Conservation (phyloP, 2,113 vertebrate species). For the Zosterops borbonicus region DNA sequence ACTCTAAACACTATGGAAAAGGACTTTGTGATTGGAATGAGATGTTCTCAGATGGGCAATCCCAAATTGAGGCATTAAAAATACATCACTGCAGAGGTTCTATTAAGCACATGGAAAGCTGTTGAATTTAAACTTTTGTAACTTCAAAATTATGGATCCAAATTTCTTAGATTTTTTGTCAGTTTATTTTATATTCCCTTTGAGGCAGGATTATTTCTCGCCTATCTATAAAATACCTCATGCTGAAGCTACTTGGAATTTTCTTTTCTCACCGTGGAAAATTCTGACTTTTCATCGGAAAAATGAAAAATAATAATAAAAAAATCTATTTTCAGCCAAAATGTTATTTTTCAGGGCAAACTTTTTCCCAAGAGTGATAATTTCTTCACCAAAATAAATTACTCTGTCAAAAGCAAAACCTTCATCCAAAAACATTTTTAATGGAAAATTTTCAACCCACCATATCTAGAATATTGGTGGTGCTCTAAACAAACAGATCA, state of each 20-base stretch:
- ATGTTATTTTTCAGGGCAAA: background rate
- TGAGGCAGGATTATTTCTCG: constrained; percentile 6
- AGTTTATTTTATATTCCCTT: constrained; percentile 19
- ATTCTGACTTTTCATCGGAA: constrained; percentile 31
- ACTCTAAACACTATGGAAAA: constrained; percentile 46
- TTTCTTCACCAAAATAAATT: constrained; percentile 48
- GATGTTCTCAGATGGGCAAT: constrained; percentile 48
- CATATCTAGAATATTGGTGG: background rate
- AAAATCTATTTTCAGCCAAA: background rate
- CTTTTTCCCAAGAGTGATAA: background rate
- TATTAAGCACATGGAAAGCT: constrained; percentile 13
- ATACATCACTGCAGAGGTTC: background rate
- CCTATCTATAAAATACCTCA: constrained; percentile 46
- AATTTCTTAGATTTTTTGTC: constrained; percentile 51
- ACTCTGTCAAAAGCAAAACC: constrained; percentile 4
- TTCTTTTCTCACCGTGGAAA: constrained; percentile 17
- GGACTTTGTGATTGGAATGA: constrained; percentile 38
- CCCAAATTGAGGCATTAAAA: constrained; percentile 45
- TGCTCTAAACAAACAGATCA: constrained; percentile 19
- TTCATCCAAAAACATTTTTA: constrained; percentile 2
- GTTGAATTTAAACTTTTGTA: constrained; percentile 46
- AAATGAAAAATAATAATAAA: constrained; percentile 7
- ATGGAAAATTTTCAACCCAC: background rate
- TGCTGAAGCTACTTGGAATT: constrained; percentile 43
- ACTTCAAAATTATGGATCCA: constrained; percentile 22